A percentile compares a stretch with the other conserved stretches of the same genome.
phyloP scores from a whole-genome alignment of 2,797 vertebrate species.

The Bradypus variegatus region DNA sequence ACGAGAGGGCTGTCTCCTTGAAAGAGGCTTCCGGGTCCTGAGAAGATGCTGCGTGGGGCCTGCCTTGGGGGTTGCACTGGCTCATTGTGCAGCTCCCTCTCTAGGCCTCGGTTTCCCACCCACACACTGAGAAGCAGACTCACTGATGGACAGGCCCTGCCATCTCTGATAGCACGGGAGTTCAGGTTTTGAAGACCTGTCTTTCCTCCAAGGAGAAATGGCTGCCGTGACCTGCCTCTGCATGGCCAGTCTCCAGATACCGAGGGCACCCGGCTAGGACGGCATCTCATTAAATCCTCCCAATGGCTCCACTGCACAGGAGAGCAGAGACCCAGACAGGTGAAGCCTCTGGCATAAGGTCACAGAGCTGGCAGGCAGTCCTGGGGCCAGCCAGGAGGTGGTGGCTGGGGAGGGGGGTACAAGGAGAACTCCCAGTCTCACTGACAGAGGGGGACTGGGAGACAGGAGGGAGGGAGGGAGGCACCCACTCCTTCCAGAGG shows the following conservation, averaged over 20 bases:
- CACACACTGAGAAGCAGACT: background rate
- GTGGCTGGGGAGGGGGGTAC: background rate
- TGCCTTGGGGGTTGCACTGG: background rate
- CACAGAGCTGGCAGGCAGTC: background rate
- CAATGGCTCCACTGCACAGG: background rate
- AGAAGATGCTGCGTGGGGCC: background rate
- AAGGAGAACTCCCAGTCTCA: background rate
- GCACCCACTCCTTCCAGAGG: background rate
- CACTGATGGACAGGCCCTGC: background rate
- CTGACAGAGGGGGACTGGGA: background rate
- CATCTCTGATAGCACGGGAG: background rate
- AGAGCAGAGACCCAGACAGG: background rate
- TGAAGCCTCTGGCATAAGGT: background rate
- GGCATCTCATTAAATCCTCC: background rate
- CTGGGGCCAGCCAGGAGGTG: background rate
- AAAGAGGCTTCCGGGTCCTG: background rate
- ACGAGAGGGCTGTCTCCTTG: background rate
- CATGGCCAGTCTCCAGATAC: background rate
- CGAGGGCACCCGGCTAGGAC: background rate
- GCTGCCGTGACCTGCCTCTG: accelerated
- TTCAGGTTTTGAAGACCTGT: background rate
- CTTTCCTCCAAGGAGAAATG: background rate
- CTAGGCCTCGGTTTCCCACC: background rate
- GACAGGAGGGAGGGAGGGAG: no score
- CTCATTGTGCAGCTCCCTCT: background rate